Evolutionary conservation across 1,140 invertebrate genomes (phyloP).

Genomic region (Trachymyrmex septentrionalis): DNA sequence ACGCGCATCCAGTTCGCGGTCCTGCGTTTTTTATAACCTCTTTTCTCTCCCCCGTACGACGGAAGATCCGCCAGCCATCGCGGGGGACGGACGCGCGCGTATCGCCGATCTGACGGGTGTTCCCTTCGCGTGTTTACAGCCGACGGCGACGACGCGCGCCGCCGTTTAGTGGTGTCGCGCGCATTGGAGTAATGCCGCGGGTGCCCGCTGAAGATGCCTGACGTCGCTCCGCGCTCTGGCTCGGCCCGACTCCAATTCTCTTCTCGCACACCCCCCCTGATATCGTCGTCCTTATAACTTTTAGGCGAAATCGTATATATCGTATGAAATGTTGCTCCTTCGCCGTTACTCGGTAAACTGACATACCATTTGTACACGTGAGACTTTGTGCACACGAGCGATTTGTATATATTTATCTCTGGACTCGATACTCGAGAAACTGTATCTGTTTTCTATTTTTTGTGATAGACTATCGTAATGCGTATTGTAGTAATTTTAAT

Average conservation of each 20-base stretch:
- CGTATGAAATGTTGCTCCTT: not conserved
- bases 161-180: conserved; percentile 8
- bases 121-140: conserved; percentile 7
- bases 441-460: not conserved
- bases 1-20: conserved; percentile 45
- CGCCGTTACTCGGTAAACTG: not conserved
- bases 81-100: conserved; percentile 57
- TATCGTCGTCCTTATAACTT: not conserved
- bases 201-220: not conserved
- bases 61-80: conserved; percentile 10
- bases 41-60: conserved; percentile 59
- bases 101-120: not conserved
- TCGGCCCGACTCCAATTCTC: not conserved
- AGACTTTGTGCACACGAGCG: not conserved
- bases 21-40: conserved; percentile 78
- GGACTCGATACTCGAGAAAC: not conserved
- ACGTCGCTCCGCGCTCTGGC: not conserved
- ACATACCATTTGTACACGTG: no score
- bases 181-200: conserved; percentile 6
- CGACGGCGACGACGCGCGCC: not conserved
- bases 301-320: not conserved
- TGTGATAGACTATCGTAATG: not conserved
- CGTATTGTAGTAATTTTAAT: not conserved
- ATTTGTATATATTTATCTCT: not conserved
- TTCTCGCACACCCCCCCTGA: not conserved